Evolutionary conservation across 2,888 invertebrate genomes (phyloP).

Genomic region (Rhagonycha lutea): DNA sequence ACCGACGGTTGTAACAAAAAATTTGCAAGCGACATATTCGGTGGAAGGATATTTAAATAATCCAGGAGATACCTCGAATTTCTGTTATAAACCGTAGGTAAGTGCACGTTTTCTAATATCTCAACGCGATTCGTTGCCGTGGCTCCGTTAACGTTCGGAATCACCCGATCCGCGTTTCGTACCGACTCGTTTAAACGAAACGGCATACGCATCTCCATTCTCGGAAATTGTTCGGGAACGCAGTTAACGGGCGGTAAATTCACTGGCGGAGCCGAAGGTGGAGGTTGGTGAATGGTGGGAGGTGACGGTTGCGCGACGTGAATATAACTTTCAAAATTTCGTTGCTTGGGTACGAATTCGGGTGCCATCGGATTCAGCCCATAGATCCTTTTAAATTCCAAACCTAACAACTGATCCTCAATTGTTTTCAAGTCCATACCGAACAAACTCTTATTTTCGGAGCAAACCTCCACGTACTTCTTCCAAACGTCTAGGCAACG

Average conservation of each 20-base stretch:
- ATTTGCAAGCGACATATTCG: conserved; percentile 62
- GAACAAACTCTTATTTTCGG: conserved; percentile 70
- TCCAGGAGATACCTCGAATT: conserved; percentile 38
- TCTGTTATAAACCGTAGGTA: conserved; percentile 48
- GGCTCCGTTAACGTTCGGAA: background rate
- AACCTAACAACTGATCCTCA: conserved; percentile 70
- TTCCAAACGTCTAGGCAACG: conserved; percentile 83
- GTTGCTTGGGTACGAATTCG: conserved; percentile 74
- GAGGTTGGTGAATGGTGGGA: background rate
- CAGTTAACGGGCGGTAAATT: conserved; percentile 30
- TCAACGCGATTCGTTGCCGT: conserved; percentile 56
- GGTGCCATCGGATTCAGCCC: conserved; percentile 82
- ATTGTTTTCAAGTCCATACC: conserved; percentile 74
- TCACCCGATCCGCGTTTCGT: background rate
- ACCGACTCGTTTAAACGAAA: background rate
- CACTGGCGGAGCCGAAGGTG: conserved; percentile 21
- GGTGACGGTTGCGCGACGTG: conserved; percentile 39
- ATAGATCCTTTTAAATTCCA: conserved; percentile 75
- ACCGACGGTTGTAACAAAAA: conserved; percentile 58
- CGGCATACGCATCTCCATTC: background rate
- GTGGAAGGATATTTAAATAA: conserved; percentile 57
- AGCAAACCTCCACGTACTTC: conserved; percentile 72
- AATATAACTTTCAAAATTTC: conserved; percentile 57
- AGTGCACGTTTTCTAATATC: conserved; percentile 64
- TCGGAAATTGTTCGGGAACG: background rate